Evolutionary conservation across 2,888 invertebrate species (phyloP), one percentile per base, ranked within the genome.

Genomic region (Lasioglossum vierecki): DNA sequence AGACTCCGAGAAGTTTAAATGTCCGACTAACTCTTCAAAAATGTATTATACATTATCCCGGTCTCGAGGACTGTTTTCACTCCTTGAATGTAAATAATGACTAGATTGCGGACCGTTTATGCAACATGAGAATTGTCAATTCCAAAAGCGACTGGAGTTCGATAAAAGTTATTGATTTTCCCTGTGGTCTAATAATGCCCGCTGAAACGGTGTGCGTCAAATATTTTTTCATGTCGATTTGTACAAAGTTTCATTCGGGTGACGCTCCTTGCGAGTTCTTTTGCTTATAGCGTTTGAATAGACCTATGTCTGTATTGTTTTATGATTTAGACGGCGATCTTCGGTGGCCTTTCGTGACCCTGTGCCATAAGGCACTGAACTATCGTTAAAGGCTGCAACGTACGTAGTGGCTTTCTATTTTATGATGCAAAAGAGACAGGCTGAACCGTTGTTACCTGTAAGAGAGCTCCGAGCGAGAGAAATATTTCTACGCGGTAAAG

Each of bases 401-500:
- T 68, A 39, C 22, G 30, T 68, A 39, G 68, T 68, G 22, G 68
- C 68, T 68, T 63, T 68, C 68, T 68, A 68, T 68, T 68, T 68
- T 68, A 68, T 39, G 68, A 68, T 68, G 68, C 35, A 68, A 68
- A 44, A 68, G 39, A 68, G 11, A 22, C 35, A 68, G 39, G 39
- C 9, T 68, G 22, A 57, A 35, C 39, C 39, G 70, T 41, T 70
- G n/a, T 70, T 41, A 39, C 70, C 41, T 41, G n/a, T 39, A 39
- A 70, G 41, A 39, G n/a, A 41, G 13, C 70, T 70, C 39, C 41
- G n/a, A 70, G 39, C 22, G 39, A 39, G 39, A 68, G 39, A 68
- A 68, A 68, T 68, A 39, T 68, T 70, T 41, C 22, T 70, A 70
- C 70, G 70, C n/a, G 70, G n/a, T 41, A 70, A 70, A n/a, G 22